These are phyloP conservation scores for Uromys caudimaculatus DNA, from an alignment of 2,797 vertebrate genomes.

Conservation along the genomic window DNA sequence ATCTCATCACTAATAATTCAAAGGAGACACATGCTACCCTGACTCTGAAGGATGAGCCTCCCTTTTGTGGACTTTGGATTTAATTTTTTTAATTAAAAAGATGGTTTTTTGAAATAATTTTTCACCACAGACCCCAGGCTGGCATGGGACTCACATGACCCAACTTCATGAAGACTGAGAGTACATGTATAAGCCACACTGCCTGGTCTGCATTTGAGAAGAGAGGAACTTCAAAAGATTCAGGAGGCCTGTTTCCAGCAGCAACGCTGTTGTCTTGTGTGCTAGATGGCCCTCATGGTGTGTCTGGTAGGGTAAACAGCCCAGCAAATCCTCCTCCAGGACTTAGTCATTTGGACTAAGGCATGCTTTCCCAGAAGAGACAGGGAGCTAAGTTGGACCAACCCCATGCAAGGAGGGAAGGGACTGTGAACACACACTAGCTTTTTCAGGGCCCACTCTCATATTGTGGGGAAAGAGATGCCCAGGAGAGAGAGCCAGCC, in stretches of 20 bases:
- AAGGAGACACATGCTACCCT: not conserved
- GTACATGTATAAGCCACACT: not conserved
- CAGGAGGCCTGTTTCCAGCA: not conserved
- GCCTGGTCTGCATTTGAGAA: not conserved
- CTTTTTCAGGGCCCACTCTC: not conserved
- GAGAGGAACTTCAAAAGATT: not conserved
- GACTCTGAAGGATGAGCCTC: not conserved
- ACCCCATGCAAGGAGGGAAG: not conserved
- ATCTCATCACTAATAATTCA: not conserved
- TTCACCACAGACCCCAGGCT: not conserved
- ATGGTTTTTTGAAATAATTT: not conserved
- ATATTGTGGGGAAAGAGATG: not conserved
- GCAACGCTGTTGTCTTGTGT: not conserved
- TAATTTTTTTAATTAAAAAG: not conserved
- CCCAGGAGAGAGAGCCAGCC: no score
- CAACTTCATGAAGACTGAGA: no score
- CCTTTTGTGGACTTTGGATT: not conserved
- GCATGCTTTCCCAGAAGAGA: no score
- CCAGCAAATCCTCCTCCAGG: not conserved
- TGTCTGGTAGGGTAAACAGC: not conserved
- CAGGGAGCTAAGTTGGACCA: not conserved
- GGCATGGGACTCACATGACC: not conserved
- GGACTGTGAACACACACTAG: not conserved
- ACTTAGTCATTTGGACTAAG: not conserved
- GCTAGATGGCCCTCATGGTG: not conserved